Percentiles rank a stretch among this genome's conserved stretches.
Conservation (phyloP, 2,113 vertebrate genomes). For the Eretmochelys imbricata region DNA sequence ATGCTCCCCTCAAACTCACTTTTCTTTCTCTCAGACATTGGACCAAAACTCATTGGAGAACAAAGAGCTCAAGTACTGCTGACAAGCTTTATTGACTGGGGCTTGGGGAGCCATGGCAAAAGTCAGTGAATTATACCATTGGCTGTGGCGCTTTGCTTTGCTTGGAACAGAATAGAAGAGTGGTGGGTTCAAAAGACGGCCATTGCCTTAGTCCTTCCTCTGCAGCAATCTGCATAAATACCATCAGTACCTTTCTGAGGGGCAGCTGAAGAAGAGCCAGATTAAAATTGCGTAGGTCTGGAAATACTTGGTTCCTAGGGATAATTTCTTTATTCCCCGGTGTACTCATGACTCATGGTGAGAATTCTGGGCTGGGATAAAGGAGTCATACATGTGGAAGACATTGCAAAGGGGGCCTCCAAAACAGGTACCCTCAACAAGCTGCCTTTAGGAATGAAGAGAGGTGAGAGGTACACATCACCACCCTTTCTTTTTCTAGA, state of each 20-base stretch:
- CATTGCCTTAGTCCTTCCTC: not conserved
- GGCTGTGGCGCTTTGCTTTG: not conserved
- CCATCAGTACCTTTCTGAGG: not conserved
- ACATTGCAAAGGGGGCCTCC: not conserved
- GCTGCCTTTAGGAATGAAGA: not conserved
- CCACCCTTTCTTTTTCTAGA: not conserved
- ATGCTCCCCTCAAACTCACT: fast-evolving
- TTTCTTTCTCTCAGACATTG: not conserved
- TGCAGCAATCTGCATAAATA: not conserved
- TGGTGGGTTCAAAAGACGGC: not conserved
- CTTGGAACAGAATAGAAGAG: not conserved
- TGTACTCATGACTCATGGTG: not conserved
- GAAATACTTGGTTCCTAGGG: not conserved
- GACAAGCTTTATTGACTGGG: not conserved
- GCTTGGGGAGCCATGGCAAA: not conserved
- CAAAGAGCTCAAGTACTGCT: not conserved
- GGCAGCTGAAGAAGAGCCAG: not conserved
- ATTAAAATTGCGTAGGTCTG: not conserved
- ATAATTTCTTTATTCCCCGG: not conserved
- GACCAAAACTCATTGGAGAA: not conserved
- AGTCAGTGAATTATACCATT: not conserved
- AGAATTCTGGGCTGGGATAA: not conserved
- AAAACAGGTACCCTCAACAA: not conserved
- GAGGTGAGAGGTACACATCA: not conserved
- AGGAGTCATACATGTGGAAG: not conserved